Evolutionary conservation across 2,888 invertebrate genomes (phyloP).

Genomic region (Andrena marginata): DNA sequence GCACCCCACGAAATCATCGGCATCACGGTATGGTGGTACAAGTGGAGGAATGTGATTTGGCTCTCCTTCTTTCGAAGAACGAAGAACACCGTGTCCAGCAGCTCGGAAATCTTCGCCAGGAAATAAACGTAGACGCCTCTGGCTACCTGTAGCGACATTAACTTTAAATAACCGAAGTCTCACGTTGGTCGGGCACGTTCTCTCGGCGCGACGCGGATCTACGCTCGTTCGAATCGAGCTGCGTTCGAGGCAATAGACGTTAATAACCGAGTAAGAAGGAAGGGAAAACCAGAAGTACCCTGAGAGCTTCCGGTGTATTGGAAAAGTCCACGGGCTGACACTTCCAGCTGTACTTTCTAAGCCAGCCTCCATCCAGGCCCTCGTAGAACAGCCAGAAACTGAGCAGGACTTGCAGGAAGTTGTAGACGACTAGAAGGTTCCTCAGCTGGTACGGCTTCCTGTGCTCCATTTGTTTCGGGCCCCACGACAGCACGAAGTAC

Average conservation of each 20-base stretch:
- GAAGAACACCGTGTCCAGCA: constrained; percentile 97
- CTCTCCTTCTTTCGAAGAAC: constrained; percentile 95
- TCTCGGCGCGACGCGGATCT: background rate
- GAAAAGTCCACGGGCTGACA: constrained; percentile 97
- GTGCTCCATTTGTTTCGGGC: constrained; percentile 95
- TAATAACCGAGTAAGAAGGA: background rate
- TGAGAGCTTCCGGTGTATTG: constrained; percentile 90
- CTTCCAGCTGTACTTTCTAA: constrained; percentile 93
- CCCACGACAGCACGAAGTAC: constrained; percentile 91
- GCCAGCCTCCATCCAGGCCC: constrained; percentile 92
- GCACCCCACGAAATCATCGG: constrained; percentile 97
- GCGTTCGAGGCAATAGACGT: background rate
- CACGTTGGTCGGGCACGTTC: no score
- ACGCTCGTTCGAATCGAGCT: background rate
- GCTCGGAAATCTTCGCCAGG: constrained; percentile 95
- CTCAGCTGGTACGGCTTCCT: constrained; percentile 93
- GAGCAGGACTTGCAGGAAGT: constrained; percentile 94
- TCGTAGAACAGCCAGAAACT: constrained; percentile 93
- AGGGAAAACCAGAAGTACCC: constrained; percentile 86
- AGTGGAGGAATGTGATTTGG: constrained; percentile 95
- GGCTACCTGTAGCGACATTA: constrained; percentile 86
- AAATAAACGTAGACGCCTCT: constrained; percentile 94
- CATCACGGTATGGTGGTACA: constrained; percentile 98
- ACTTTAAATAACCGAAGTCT: no score
- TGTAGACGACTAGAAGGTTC: constrained; percentile 93